Percentiles rank a stretch among this genome's conserved stretches.
Conservation (phyloP, 2,888 invertebrate genomes). For the Nymphalis urticae region DNA sequence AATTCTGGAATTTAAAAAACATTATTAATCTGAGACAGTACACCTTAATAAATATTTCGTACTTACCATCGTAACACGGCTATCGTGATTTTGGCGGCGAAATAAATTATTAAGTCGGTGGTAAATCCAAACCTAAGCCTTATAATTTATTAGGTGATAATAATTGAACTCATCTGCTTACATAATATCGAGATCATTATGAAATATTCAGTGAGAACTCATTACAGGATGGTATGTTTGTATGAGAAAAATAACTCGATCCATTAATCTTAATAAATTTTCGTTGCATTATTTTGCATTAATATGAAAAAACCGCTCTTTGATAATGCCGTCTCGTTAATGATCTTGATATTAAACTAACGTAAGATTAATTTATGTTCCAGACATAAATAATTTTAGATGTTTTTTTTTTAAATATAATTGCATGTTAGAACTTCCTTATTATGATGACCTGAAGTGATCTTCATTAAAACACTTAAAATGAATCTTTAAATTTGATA, state of each 20-base stretch:
- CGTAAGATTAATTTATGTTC: not conserved
- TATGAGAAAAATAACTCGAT: constrained; percentile 53
- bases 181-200: constrained; percentile 66
- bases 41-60: not conserved
- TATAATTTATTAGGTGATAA: constrained; percentile 43
- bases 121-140: not conserved
- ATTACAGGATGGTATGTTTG: constrained; percentile 48
- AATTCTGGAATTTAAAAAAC: no score
- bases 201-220: constrained; percentile 74
- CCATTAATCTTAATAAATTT: constrained; percentile 54
- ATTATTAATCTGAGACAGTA: no score
- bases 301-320: not conserved
- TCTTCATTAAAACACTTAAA: no score
- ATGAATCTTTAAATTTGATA: no score
- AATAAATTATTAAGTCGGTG: constrained; percentile 3
- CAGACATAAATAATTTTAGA: not conserved
- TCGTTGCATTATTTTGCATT: constrained; percentile 12
- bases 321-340: constrained; percentile 7
- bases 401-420: not conserved
- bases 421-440: not conserved
- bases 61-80: not conserved
- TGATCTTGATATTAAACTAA: not conserved
- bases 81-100: not conserved
- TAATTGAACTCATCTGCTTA: constrained; percentile 48
- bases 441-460: no score